Evolutionary conservation across 2,797 vertebrate species (phyloP), one percentile per base, ranked within the genome.

Genomic region (Nannoperca obscura): DNA sequence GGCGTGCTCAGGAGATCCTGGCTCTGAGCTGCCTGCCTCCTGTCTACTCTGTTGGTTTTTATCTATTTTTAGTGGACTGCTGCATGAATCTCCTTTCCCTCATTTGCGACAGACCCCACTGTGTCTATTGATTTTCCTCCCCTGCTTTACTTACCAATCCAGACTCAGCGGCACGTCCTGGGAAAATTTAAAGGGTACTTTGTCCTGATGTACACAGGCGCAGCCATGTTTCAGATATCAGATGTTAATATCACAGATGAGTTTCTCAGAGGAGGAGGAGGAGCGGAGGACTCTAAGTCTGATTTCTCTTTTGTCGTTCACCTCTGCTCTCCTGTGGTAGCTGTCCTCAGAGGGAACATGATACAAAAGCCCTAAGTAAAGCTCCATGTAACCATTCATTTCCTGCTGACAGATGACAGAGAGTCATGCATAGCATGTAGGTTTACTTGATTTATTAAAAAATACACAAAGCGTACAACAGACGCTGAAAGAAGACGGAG

Each of bases 401-500:
- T 91, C 84, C 81, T 74, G 76, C 81, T 84, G 84, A 90, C 92
- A 90, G 81, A 87, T 66, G 88, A 88, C 89, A 80, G 70, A 50
- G 88, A 90, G 76, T 88, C 88, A 92, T 91, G 77, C 90, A 93
- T 84, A 34, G 91, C 84, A 89, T 75, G 75, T 81, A 84, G 90
- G 85, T 83, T 88, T 50, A 71, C 80, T 86, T 90, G 91, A 95
- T 93, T 94, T 92, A 93, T 95, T 86, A 91, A 88, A 88, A 92
- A 90, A 85, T 71, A 90, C 76, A 91, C 87, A 91, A 89, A 90
- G 81, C 78, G 60, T 78, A 71, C 65, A 80, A 86, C 71, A 75
- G 71, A 86, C 27, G 32, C 73, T 58, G 83, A 78, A 65, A 76
- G 58, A 81, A 87, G 76, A 85, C 22, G 24, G 70, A 40, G 50